Evolutionary conservation across 2,797 vertebrate genomes (phyloP).

Genomic region (Poeciliopsis infans): DNA sequence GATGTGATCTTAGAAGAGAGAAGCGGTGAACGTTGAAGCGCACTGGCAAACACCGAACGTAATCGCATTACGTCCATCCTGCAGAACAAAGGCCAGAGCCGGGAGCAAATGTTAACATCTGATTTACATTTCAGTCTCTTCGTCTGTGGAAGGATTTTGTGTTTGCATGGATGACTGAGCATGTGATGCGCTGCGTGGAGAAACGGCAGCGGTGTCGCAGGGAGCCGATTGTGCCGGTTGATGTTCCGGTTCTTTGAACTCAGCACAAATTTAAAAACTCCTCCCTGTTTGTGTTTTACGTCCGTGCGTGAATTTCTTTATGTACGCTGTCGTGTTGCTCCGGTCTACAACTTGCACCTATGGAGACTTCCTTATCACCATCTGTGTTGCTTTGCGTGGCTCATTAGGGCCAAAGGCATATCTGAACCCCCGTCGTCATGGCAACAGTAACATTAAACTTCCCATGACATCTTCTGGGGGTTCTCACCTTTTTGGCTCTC

Average conservation of each 20-base stretch:
- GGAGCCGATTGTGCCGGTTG: background rate
- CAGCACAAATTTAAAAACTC: background rate
- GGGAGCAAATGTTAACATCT: constrained; percentile 14
- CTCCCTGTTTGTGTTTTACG: background rate
- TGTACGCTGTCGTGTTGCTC: constrained; percentile 11
- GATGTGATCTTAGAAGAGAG: constrained; percentile 22
- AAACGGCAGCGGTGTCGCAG: background rate
- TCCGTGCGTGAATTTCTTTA: background rate
- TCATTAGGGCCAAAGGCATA: constrained; percentile 65
- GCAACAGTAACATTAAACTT: constrained; percentile 57
- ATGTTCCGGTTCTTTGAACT: background rate
- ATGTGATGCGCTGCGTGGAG: constrained; percentile 36
- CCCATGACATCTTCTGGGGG: constrained; percentile 30
- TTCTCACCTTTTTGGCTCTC: constrained; percentile 33
- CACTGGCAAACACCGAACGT: constrained; percentile 24
- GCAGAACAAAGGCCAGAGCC: constrained; percentile 36
- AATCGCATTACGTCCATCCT: constrained; percentile 33
- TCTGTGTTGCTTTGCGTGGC: constrained; percentile 51
- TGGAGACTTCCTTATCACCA: constrained; percentile 42
- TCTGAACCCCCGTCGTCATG: constrained; percentile 61
- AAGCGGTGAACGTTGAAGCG: constrained; percentile 2
- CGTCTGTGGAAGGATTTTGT: constrained; percentile 8
- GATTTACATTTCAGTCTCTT: constrained; percentile 24
- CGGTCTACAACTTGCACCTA: constrained; percentile 12
- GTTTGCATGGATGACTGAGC: constrained; percentile 38